These are phyloP conservation scores for Meleagris gallopavo DNA, from an alignment of 2,113 vertebrate species.

Conservation along the genomic window DNA sequence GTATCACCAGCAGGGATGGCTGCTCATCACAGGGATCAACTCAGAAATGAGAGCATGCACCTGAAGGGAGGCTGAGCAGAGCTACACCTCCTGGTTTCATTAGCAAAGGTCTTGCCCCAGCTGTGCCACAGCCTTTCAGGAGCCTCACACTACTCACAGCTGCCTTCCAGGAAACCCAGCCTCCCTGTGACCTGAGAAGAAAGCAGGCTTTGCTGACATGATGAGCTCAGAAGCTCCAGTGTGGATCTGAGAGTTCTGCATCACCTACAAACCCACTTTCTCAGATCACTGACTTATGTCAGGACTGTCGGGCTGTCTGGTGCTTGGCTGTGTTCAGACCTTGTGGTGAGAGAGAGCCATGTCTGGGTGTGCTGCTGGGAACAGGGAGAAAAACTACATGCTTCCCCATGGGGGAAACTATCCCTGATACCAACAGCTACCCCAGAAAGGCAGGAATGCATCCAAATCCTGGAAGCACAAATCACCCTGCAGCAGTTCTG, in stretches of 20 bases:
- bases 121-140: not conserved
- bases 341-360: not conserved
- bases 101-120: not conserved
- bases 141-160: slow-evolving; percentile 4
- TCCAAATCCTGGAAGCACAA: not conserved
- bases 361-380: not conserved
- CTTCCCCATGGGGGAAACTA: not conserved
- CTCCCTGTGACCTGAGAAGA: slow-evolving; percentile 15
- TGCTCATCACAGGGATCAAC: not conserved
- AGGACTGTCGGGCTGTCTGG: slow-evolving; percentile 18
- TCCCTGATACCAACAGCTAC: not conserved
- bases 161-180: not conserved
- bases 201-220: slow-evolving; percentile 32
- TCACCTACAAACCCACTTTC: slow-evolving; percentile 63
- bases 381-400: not conserved
- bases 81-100: not conserved
- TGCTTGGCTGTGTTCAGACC: slow-evolving; percentile 31
- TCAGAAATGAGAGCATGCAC: not conserved
- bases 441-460: not conserved
- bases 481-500: not conserved
- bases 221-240: slow-evolving; percentile 18
- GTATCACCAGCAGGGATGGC: not conserved
- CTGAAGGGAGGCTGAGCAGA: not conserved
- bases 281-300: slow-evolving; percentile 36
- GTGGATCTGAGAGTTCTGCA: slow-evolving; percentile 13